Conservation (phyloP, 2,113 vertebrate genomes). For the Halcyon malimbica region DNA sequence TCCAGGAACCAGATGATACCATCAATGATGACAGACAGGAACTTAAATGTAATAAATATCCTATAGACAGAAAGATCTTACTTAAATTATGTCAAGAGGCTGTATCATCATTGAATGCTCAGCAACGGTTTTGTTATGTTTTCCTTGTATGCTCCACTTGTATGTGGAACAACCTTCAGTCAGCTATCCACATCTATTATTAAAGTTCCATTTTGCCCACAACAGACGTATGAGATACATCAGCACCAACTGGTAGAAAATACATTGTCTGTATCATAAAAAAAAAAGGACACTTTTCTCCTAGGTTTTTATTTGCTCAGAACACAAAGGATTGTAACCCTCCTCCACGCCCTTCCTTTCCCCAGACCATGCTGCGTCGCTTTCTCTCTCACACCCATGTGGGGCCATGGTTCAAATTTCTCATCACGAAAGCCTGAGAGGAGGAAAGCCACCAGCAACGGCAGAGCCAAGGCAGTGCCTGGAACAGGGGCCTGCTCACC, state of each 20-base stretch:
- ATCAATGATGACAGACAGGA: background rate
- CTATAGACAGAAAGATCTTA: background rate
- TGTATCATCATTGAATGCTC: background rate
- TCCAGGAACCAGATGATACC: background rate
- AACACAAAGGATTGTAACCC: background rate
- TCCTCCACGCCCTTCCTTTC: background rate
- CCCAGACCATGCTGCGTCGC: background rate
- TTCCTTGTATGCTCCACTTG: no score
- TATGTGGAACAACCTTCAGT: background rate
- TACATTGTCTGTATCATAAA: background rate
- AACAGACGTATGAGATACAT: background rate
- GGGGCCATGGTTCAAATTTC: background rate
- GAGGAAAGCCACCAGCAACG: background rate
- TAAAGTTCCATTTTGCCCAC: background rate
- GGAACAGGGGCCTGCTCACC: background rate
- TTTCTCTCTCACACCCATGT: background rate
- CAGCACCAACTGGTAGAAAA: background rate
- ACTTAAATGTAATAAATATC: background rate
- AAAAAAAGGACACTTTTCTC: background rate
- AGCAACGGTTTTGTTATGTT: background rate
- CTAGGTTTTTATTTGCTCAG: background rate
- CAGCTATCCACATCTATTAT: background rate
- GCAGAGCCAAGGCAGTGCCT: fast-evolving
- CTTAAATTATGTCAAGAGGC: background rate
- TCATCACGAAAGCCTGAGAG: background rate